Evolutionary conservation across 2,113 vertebrate genomes (phyloP).

Genomic region (Rhinogobius similis): DNA sequence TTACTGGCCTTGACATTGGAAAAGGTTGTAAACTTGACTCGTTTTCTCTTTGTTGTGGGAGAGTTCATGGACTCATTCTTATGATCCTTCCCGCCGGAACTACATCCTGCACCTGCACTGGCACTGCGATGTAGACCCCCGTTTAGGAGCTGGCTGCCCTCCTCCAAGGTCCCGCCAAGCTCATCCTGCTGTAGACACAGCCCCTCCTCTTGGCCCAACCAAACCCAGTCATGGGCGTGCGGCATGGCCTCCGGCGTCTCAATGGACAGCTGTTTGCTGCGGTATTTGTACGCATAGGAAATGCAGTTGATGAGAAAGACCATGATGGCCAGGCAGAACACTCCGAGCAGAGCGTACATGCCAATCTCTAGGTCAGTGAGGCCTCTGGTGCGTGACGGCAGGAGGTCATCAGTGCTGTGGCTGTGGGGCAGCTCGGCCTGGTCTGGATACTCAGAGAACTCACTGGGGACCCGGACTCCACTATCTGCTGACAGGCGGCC

Average conservation of each 20-base stretch:
- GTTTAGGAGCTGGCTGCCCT: conserved; percentile 84
- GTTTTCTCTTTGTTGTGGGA: conserved; percentile 88
- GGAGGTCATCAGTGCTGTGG: conserved; percentile 75
- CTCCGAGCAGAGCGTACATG: conserved; percentile 95
- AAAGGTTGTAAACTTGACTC: conserved; percentile 94
- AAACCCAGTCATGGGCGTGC: conserved; percentile 97
- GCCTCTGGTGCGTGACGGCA: conserved; percentile 76
- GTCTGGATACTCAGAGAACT: conserved; percentile 87
- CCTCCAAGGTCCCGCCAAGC: conserved; percentile 75
- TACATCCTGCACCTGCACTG: conserved; percentile 52
- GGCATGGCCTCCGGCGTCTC: conserved; percentile 84
- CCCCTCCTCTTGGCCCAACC: conserved; percentile 89
- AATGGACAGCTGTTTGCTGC: conserved; percentile 88
- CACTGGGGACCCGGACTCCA: conserved; percentile 80
- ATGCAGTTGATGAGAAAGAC: conserved; percentile 96
- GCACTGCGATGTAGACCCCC: conserved; percentile 71
- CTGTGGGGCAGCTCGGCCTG: conserved; percentile 82
- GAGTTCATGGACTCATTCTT: conserved; percentile 79
- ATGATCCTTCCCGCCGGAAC: conserved; percentile 73
- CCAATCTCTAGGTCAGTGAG: conserved; percentile 93
- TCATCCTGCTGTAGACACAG: conserved; percentile 78
- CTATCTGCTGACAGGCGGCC: conserved; percentile 73
- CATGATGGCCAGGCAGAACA: conserved; percentile 94
- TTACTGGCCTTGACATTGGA: conserved; percentile 84
- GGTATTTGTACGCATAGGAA: conserved; percentile 89